Conservation (phyloP, 2,888 invertebrate species). For the Andrena bicolor region DNA sequence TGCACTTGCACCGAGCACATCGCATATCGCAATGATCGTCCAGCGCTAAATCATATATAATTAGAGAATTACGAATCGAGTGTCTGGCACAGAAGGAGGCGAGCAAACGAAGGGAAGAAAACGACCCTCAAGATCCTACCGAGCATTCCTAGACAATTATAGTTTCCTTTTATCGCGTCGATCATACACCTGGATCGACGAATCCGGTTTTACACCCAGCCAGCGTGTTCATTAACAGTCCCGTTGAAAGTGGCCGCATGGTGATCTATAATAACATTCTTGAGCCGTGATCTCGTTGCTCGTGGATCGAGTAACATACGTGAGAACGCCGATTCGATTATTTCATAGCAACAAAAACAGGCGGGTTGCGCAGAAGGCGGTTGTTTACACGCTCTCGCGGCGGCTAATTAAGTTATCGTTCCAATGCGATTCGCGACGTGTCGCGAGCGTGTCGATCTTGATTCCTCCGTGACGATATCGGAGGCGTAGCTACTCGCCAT, state of each 20-base stretch:
- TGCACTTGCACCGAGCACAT: neutral
- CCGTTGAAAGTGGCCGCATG: conserved; percentile 59
- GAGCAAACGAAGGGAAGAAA: conserved; percentile 36
- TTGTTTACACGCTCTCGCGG: conserved; percentile 13
- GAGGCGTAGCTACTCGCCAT: neutral
- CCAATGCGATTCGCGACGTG: neutral
- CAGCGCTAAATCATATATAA: conserved; percentile 37
- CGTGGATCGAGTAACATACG: conserved; percentile 8
- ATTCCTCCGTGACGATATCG: neutral
- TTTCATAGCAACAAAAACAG: neutral
- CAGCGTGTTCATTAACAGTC: conserved; percentile 59
- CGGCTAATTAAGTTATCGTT: conserved; percentile 11
- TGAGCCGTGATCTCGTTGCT: conserved; percentile 38
- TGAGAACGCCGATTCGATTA: conserved; percentile 24
- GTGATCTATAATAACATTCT: conserved; percentile 55
- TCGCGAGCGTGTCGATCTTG: neutral
- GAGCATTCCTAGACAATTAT: conserved; percentile 62
- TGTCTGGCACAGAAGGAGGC: conserved; percentile 26
- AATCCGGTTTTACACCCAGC: conserved; percentile 61
- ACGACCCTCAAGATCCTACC: conserved; percentile 43
- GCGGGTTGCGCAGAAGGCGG: neutral
- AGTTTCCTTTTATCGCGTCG: conserved; percentile 67
- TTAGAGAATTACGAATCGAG: conserved; percentile 40
- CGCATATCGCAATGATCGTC: conserved; percentile 6
- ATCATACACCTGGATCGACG: conserved; percentile 68